Percentiles rank a stretch among this genome's conserved stretches.
Conservation (phyloP, 2,797 vertebrate genomes). For the Rachycentron canadum region DNA sequence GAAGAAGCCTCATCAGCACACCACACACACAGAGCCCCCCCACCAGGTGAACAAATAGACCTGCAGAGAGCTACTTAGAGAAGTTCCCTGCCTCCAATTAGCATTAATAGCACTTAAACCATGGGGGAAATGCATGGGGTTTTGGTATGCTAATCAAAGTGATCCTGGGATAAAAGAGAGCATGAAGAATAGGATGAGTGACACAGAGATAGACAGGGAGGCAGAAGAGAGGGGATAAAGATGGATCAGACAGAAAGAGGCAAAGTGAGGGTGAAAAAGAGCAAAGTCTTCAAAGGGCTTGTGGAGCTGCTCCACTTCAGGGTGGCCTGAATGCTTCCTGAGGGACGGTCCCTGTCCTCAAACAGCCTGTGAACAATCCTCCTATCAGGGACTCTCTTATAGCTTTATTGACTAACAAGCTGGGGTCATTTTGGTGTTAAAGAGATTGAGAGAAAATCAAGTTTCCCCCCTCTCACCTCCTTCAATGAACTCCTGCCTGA, state of each 20-base stretch:
- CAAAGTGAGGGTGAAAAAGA: slow-evolving; percentile 72
- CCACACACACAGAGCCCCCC: slow-evolving; percentile 69
- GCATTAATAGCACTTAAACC: slow-evolving; percentile 84
- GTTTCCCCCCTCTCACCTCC: slow-evolving; percentile 45
- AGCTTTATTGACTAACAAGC: slow-evolving; percentile 80
- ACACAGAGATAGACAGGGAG: slow-evolving; percentile 76
- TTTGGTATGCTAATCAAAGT: slow-evolving; percentile 86
- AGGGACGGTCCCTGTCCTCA: slow-evolving; percentile 52
- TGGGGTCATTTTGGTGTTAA: slow-evolving; percentile 74
- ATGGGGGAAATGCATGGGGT: slow-evolving; percentile 80
- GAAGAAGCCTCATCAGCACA: slow-evolving; percentile 46
- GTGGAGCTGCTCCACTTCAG: slow-evolving; percentile 74
- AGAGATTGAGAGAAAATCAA: slow-evolving; percentile 74
- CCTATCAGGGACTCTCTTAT: slow-evolving; percentile 62
- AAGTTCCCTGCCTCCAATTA: slow-evolving; percentile 81
- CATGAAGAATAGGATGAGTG: slow-evolving; percentile 83
- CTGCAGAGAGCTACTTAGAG: slow-evolving; percentile 67
- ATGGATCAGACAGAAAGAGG: slow-evolving; percentile 77
- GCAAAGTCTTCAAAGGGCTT: slow-evolving; percentile 78
- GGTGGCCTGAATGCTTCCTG: slow-evolving; percentile 80
- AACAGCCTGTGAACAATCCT: slow-evolving; percentile 59
- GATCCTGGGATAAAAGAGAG: slow-evolving; percentile 83
- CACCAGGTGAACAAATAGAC: slow-evolving; percentile 84
- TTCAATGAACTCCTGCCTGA: slow-evolving; percentile 73
- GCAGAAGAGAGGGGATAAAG: slow-evolving; percentile 80